Conservation (phyloP, 2,888 invertebrate species). For the Cantharis rustica region DNA sequence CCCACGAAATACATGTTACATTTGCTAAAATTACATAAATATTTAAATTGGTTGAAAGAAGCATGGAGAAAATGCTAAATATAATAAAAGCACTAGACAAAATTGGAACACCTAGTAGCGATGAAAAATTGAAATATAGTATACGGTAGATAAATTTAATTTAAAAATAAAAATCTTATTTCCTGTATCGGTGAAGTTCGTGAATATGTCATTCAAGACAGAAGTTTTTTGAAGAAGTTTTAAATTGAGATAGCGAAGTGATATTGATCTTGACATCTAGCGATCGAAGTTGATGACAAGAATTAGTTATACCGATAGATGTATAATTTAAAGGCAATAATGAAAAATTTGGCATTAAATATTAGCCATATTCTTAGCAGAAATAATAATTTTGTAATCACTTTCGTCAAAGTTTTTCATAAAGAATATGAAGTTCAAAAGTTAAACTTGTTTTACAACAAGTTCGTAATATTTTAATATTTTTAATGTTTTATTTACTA, state of each 20-base stretch:
- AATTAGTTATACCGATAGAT: background rate
- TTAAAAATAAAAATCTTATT: background rate
- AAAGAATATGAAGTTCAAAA: too few species aligned
- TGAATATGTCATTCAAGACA: background rate
- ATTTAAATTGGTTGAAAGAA: background rate
- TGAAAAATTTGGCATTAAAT: background rate
- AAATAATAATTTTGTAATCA: too few species aligned
- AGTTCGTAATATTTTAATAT: too few species aligned
- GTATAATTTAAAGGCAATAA: background rate
- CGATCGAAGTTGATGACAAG: background rate
- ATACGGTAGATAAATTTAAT: background rate
- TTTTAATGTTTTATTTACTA: too few species aligned
- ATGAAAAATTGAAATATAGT: background rate
- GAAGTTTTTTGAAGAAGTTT: background rate
- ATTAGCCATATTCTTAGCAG: too few species aligned
- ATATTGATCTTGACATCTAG: too few species aligned
- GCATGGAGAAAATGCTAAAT: background rate
- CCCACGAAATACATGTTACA: too few species aligned
- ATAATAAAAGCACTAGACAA: background rate
- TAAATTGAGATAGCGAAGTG: background rate
- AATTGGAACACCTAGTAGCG: background rate
- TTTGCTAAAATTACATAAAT: background rate
- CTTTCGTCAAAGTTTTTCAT: too few species aligned
- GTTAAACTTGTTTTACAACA: too few species aligned
- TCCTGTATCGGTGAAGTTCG: background rate